Evolutionary conservation across 2,113 vertebrate species (phyloP).

Genomic region (Nibea albiflora): DNA sequence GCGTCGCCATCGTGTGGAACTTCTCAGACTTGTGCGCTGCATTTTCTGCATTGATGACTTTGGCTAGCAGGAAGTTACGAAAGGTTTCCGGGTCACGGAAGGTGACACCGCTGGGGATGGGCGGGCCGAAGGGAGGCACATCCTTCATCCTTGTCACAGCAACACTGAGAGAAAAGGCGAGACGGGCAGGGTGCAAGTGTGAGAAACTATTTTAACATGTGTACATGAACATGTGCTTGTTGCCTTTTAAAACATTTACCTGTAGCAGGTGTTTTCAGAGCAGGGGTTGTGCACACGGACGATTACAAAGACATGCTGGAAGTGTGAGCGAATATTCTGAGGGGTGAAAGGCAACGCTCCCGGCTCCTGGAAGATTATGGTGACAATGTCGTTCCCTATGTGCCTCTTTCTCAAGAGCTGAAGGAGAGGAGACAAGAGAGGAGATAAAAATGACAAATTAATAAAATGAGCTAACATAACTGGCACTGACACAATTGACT

Average conservation of each 20-base stretch:
- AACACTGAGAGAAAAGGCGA: constrained; percentile 80
- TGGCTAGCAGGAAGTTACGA: constrained; percentile 93
- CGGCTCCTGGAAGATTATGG: constrained; percentile 96
- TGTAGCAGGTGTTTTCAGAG: constrained; percentile 91
- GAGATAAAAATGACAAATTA: constrained; percentile 39
- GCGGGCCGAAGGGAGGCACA: constrained; percentile 93
- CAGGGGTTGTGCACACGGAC: constrained; percentile 92
- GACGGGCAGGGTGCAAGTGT: background rate
- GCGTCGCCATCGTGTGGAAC: constrained; percentile 95
- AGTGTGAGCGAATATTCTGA: constrained; percentile 93
- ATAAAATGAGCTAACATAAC: constrained; percentile 22
- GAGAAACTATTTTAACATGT: background rate
- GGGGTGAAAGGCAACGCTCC: constrained; percentile 94
- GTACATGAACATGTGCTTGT: background rate
- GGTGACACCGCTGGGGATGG: constrained; percentile 86
- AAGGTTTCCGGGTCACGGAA: constrained; percentile 91
- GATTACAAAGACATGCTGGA: constrained; percentile 97
- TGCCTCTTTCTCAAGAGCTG: constrained; percentile 95
- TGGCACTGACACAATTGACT: constrained; percentile 8
- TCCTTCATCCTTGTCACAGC: constrained; percentile 97
- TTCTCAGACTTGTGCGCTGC: constrained; percentile 95
- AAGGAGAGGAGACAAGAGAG: constrained; percentile 39
- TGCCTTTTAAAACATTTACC: constrained; percentile 77
- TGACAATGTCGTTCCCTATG: constrained; percentile 98
- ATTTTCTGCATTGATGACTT: constrained; percentile 94